Evolutionary conservation across 2,888 invertebrate genomes (phyloP).

Genomic region (Apoda limacodes): DNA sequence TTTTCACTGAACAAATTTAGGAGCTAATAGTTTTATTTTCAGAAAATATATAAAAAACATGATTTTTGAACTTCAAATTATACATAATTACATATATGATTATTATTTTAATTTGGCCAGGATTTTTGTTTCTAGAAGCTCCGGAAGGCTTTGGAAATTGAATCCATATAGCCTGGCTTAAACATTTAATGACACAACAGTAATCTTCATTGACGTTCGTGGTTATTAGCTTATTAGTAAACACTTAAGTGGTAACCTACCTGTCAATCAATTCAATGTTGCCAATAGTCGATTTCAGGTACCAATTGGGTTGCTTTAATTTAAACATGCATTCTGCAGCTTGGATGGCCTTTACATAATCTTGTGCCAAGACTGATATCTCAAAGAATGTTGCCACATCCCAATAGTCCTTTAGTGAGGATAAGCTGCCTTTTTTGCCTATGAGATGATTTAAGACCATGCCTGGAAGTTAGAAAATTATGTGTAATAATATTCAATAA

Average conservation of each 20-base stretch:
- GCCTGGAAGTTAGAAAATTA: conserved; percentile 53
- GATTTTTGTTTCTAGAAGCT: too few species aligned
- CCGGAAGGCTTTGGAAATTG: too few species aligned
- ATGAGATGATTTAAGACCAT: conserved; percentile 97
- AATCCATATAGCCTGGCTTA: too few species aligned
- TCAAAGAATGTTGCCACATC: conserved; percentile 99
- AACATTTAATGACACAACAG: too few species aligned
- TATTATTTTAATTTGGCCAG: too few species aligned
- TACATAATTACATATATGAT: too few species aligned
- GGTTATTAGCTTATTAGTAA: too few species aligned
- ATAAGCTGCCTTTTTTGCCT: conserved; percentile 96
- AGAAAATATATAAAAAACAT: too few species aligned
- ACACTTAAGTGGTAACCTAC: conserved; percentile 32
- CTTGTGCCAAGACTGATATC: conserved; percentile 96
- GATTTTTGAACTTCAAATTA: too few species aligned
- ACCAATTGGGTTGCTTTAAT: conserved; percentile 92
- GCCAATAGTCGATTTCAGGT: conserved; percentile 96
- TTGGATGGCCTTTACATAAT: conserved; percentile 96
- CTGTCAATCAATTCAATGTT: conserved; percentile 93
- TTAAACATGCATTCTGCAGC: conserved; percentile 96
- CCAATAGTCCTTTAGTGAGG: conserved; percentile 97
- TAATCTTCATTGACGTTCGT: too few species aligned
- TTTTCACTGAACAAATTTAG: too few species aligned
- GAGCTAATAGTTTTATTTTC: too few species aligned
- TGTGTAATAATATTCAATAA: not conserved